Evolutionary conservation across 2,113 vertebrate genomes (phyloP).

Genomic region (Camelus bactrianus): DNA sequence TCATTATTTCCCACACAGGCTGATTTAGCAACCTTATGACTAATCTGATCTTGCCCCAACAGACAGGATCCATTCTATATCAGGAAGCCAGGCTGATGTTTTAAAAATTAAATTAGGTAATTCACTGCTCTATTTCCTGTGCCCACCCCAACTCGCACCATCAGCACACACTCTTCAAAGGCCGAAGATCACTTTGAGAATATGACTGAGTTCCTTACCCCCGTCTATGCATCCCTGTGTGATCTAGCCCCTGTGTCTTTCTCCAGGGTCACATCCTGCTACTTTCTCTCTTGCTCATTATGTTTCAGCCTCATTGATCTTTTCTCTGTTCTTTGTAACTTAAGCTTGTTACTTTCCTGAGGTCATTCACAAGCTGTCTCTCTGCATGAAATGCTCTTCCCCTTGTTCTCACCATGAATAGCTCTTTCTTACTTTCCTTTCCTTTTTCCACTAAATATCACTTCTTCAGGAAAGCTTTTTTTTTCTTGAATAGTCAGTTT

Average conservation of each 20-base stretch:
- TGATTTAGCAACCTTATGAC: background rate
- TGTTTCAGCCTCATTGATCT: background rate
- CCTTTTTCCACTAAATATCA: background rate
- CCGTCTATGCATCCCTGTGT: background rate
- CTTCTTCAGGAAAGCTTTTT: background rate
- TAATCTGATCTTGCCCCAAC: background rate
- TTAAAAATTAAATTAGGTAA: background rate
- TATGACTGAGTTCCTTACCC: background rate
- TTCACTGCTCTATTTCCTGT: background rate
- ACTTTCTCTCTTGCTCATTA: background rate
- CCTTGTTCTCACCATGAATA: background rate
- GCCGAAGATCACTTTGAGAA: background rate
- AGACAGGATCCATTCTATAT: background rate
- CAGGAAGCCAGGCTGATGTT: background rate
- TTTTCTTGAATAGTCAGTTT: background rate
- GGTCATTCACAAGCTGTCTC: background rate
- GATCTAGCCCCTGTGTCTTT: background rate
- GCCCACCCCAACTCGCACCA: background rate
- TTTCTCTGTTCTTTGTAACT: background rate
- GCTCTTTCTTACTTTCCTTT: background rate
- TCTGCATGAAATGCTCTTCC: background rate
- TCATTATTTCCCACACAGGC: background rate
- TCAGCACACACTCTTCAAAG: background rate
- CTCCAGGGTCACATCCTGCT: background rate
- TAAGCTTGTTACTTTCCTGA: background rate